Evolutionary conservation across 2,888 invertebrate species (phyloP), one percentile per base, ranked within the genome.

Genomic region (Apantesis nais): DNA sequence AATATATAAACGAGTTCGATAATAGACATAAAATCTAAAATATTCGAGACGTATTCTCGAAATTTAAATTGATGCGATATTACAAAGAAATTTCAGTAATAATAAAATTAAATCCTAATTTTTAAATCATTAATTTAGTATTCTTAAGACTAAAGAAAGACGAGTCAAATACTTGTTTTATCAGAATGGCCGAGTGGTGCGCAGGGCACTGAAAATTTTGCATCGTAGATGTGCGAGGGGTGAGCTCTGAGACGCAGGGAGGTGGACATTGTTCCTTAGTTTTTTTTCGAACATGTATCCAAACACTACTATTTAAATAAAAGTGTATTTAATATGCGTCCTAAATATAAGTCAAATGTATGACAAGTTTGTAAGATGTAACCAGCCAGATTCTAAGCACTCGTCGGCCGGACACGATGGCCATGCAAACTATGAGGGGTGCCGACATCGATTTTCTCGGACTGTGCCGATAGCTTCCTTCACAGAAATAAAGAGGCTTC

Each of bases 371-470:
- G 78, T 64, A 64, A 68, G 72, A 72, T 73, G 55, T 19, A 61
- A 62, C 37, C 70, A 70, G 72, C 58, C 62, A 69, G 48, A 66
- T 63, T 65, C 41, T 61, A 65, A 60, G 77, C 68, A 73, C 76
- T 76, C 82, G 70, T 75, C 72, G 81, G 76, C 78, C 76, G 82
- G 85, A 88, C 90, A 87, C 85, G 82, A 82, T 88, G 86, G 83
- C 90, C 93, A 94, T 94, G 94, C 94, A 94, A 94, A 94, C 94
- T 94, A 94, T 93, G 91, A 91, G 92, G 93, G 93, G 93, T 88
- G 90, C 86, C 77, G 85, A 83, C 89, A 94, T 94, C 92, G 94
- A 94, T 94, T 94, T 94, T 92, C 93, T 93, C 91, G 93, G 92
- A 93, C 93, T 89, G 88, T 89, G 89, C 90, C 93, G 92, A 93